phyloP scores from a whole-genome alignment of 2,797 vertebrate genomes.

The Lagocephalus sceleratus region DNA sequence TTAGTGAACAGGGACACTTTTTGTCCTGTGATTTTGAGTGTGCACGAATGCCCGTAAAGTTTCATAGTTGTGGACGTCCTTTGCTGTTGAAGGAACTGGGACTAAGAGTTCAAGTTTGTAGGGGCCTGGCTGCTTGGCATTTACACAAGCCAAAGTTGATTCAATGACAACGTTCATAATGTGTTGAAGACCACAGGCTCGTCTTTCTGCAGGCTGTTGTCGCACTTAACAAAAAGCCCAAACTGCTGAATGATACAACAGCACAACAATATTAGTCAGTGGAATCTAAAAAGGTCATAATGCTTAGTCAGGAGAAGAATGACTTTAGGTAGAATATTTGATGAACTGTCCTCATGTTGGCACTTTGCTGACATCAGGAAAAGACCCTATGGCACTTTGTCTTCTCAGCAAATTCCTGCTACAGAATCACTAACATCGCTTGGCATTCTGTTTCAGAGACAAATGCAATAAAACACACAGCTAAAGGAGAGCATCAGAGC shows the following conservation, averaged over 20 bases:
- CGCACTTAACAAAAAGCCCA: slow-evolving; percentile 31
- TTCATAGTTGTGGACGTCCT: too few species aligned
- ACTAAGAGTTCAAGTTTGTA: slow-evolving; percentile 38
- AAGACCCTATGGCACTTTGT: slow-evolving; percentile 27
- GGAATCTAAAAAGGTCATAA: slow-evolving; percentile 51
- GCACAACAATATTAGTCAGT: slow-evolving; percentile 51
- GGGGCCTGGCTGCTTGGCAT: slow-evolving; percentile 26
- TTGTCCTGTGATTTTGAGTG: slow-evolving; percentile 19
- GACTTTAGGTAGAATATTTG: slow-evolving; percentile 51
- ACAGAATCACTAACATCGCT: slow-evolving; percentile 14
- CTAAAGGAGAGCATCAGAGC: background rate
- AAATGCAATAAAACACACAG: background rate
- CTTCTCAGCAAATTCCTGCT: slow-evolving; percentile 21
- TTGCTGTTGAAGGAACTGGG: slow-evolving; percentile 5
- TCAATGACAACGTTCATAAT: slow-evolving; percentile 39
- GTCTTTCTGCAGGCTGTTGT: slow-evolving; percentile 18
- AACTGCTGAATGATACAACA: slow-evolving; percentile 51
- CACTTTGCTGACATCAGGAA: slow-evolving; percentile 49
- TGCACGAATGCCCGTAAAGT: too few species aligned
- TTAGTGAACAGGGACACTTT: slow-evolving; percentile 26
- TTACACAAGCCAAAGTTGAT: too few species aligned
- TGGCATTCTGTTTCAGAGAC: slow-evolving; percentile 4
- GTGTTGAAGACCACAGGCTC: slow-evolving; percentile 23
- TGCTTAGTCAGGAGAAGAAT: slow-evolving; percentile 56
- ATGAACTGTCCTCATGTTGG: slow-evolving; percentile 48